Percentiles rank a stretch among this genome's conserved stretches.
Evolutionary conservation across 2,797 vertebrate genomes (phyloP).

Genomic region (Acomys russatus): DNA sequence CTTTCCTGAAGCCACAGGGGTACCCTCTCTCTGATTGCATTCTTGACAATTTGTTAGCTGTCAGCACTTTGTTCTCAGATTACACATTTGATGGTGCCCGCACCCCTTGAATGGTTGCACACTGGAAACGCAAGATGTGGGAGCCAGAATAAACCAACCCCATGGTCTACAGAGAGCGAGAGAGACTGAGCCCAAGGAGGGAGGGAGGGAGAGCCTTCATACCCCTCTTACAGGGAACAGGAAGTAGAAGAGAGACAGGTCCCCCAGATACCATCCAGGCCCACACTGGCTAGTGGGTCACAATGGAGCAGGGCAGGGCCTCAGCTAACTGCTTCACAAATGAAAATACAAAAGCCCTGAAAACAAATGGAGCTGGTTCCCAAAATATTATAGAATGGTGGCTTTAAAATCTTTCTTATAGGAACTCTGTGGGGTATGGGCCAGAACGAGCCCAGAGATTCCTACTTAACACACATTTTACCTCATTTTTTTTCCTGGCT

Average conservation of each 20-base stretch:
- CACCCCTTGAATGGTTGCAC: slow-evolving; percentile 4
- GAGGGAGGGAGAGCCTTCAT: neutral
- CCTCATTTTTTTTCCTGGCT: neutral
- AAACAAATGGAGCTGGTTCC: neutral
- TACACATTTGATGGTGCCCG: slow-evolving; percentile 73
- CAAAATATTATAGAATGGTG: neutral
- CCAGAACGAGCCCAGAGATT: neutral
- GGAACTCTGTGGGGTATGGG: neutral
- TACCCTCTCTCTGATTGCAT: slow-evolving; percentile 44
- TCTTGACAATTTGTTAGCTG: slow-evolving; percentile 73
- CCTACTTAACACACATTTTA: neutral
- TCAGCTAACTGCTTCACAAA: neutral
- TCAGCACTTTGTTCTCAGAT: slow-evolving; percentile 79
- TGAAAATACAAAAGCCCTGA: neutral
- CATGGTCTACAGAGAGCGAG: neutral
- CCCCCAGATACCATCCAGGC: neutral
- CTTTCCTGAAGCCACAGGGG: slow-evolving; percentile 72
- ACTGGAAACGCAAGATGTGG: slow-evolving; percentile 66
- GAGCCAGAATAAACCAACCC: slow-evolving; percentile 7
- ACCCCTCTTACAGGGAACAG: accelerated
- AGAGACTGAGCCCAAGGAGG: neutral
- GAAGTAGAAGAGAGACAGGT: neutral
- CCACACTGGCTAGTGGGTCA: neutral
- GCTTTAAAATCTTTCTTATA: neutral
- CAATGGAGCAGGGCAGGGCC: neutral